A percentile compares a stretch with the other conserved stretches of the same genome.
Conservation (phyloP, 2,113 vertebrate genomes). For the Arizona elegans region DNA sequence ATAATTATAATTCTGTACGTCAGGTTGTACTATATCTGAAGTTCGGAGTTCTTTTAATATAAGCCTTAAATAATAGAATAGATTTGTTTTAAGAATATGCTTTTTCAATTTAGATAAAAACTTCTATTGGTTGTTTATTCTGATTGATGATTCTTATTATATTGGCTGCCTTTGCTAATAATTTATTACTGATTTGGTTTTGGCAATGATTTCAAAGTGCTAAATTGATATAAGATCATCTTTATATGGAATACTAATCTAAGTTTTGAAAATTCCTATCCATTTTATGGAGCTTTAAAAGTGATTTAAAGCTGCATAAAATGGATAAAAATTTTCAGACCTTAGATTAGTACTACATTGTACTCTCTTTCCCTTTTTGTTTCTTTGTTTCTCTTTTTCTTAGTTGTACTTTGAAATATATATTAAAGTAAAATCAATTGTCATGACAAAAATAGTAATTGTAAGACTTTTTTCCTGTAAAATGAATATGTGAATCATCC, state of each 20-base stretch:
- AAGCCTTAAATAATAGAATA: background rate
- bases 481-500: background rate
- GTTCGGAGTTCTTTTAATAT: background rate
- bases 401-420: background rate
- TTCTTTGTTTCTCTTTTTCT: background rate
- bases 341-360: background rate
- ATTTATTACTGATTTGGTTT: background rate
- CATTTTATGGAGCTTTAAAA: background rate
- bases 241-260: background rate
- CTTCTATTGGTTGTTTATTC: background rate
- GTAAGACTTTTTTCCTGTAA: background rate
- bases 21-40: background rate
- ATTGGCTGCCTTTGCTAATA: background rate
- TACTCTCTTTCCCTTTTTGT: background rate
- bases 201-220: background rate
- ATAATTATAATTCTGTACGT: background rate
- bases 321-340: background rate
- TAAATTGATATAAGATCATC: background rate
- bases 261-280: background rate
- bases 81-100: background rate
- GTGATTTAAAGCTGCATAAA: no score
- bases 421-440: background rate
- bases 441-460: background rate
- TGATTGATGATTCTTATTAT: background rate
- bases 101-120: background rate